Percentiles rank a stretch among this genome's conserved stretches.
Conservation (phyloP, 2,797 vertebrate genomes). For the Sternotherus odoratus region DNA sequence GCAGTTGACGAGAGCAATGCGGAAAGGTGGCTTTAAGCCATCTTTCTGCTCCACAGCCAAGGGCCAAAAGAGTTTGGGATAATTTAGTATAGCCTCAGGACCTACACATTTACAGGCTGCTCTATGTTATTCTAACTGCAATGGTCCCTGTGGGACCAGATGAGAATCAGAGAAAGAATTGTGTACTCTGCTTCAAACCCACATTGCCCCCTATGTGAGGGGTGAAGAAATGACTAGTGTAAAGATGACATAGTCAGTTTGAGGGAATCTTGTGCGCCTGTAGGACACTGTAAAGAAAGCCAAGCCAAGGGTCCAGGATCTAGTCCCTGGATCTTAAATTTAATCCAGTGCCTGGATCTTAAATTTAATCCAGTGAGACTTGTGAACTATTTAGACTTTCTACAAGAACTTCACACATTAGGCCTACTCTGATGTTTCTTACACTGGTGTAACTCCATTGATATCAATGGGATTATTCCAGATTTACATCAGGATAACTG, state of each 20-base stretch:
- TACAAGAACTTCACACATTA: neutral
- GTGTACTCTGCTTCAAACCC: neutral
- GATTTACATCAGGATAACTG: neutral
- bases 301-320: neutral
- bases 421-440: neutral
- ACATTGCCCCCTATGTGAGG: neutral
- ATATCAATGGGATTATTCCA: neutral
- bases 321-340: neutral
- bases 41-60: neutral
- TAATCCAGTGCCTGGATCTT: neutral
- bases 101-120: neutral
- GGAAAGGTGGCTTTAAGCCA: conserved; percentile 11
- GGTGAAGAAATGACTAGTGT: neutral
- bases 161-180: neutral
- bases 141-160: neutral
- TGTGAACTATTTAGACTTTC: neutral
- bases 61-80: neutral
- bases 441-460: neutral
- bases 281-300: neutral
- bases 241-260: fast-evolving
- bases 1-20: neutral
- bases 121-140: neutral
- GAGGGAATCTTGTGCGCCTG: neutral
- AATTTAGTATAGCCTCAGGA: neutral
- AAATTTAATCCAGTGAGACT: neutral